Percentiles rank a stretch among this genome's conserved stretches.
Evolutionary conservation across 2,113 vertebrate species (phyloP).

Genomic region (Pelobates fuscus): DNA sequence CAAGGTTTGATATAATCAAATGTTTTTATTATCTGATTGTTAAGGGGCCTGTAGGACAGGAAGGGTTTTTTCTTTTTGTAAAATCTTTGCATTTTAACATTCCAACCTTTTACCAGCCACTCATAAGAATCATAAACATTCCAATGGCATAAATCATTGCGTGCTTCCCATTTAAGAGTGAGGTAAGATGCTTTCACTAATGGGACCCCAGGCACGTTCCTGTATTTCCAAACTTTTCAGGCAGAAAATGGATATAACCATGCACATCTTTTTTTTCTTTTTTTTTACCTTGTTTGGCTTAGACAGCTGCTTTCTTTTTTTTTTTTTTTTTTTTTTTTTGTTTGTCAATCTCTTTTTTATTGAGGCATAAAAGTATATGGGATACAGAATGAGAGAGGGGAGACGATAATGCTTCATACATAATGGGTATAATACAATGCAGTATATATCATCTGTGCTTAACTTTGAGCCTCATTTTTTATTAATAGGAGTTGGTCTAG

Average conservation of each 20-base stretch:
- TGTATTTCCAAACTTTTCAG: neutral
- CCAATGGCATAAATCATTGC: slow-evolving; percentile 20
- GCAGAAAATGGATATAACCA: neutral
- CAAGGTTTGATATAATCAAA: neutral
- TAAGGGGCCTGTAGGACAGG: neutral
- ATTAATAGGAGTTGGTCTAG: no score
- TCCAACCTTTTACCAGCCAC: slow-evolving; percentile 18
- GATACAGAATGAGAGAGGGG: no score
- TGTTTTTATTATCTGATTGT: neutral
- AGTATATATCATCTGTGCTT: no score
- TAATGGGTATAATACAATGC: no score
- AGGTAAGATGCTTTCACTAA: slow-evolving; percentile 12
- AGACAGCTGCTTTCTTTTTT: neutral
- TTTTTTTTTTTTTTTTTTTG: no score
- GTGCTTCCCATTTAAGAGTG: neutral
- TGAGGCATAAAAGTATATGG: no score
- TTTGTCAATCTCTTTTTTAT: no score
- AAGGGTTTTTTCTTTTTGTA: neutral
- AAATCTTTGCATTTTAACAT: slow-evolving; percentile 17
- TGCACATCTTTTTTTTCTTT: neutral
- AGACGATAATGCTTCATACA: no score
- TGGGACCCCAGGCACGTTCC: slow-evolving; percentile 15
- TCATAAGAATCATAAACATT: slow-evolving; percentile 16
- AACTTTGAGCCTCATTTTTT: no score
- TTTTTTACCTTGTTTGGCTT: neutral